Base-by-base conservation (phyloP, 1,140 invertebrate genomes). In the Lepidurus apus region DNA sequence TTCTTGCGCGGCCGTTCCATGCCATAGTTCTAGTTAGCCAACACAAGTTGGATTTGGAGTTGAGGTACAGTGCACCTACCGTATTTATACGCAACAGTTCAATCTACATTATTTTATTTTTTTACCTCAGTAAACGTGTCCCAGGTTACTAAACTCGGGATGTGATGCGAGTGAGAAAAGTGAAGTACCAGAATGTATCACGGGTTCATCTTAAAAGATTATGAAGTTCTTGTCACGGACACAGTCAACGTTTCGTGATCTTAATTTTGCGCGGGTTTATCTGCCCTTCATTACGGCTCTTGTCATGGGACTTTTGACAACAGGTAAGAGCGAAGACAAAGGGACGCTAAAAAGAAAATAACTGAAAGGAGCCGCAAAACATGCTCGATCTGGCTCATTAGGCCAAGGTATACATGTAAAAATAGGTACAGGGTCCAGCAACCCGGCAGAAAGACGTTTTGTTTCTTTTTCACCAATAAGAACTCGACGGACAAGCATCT, bases 311-410 rank as follows among this genome's bases (percentile, higher is more conserved):
- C 53, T 65, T 65, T 65, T 9, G 13, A 65, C 53, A 21, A 65
- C 53, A 65, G 53, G 53, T 65, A 47, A 34, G 10, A 47, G 45
- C 45, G 45, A 47, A 47, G 17, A 17, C 17, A 65, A 65, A 65
- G 21, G 53, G 53, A 21, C 13, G 8, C 21, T n/a, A 65, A 65
- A 21, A 17, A 0, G 53, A 65, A 9, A 65, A 65, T 9, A 65
- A 65, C 17, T 47, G 21, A 65, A 65, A 21, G 53, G 13, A 7
- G 17, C 17, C 17, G 53, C 13, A 47, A 47, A 17, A 65, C 53
- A 65, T 65, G 53, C 53, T 65, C 53, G 53, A 65, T 65, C 53
- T 21, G 21, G 53, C 53, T 65, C 53, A 65, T 65, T 65, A 65
- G 53, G 53, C 53, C 34, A 34, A 65, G 21, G 53, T n/a, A 65